These are phyloP conservation scores for Trypoxylus dichotomus DNA, from an alignment of 1,140 invertebrate species.

Conservation along the genomic window DNA sequence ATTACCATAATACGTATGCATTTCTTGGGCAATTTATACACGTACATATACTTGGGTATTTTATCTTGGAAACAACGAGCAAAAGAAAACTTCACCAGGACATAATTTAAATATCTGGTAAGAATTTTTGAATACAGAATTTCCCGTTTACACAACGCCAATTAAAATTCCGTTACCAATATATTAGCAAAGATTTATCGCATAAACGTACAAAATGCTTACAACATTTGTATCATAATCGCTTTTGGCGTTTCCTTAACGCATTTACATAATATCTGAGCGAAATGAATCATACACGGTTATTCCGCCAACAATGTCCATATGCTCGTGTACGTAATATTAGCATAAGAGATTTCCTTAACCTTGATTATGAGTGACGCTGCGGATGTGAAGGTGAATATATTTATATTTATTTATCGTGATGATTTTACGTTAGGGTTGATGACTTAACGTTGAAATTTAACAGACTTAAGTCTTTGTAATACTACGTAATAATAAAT, in stretches of 20 bases:
- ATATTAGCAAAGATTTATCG: not conserved
- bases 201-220: too few relatives aligned
- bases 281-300: not conserved
- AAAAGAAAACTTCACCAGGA: too few relatives aligned
- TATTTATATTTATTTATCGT: too few relatives aligned
- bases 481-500: too few relatives aligned
- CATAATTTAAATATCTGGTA: too few relatives aligned
- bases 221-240: not conserved
- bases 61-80: too few relatives aligned
- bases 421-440: too few relatives aligned
- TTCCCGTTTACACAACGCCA: not conserved
- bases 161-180: not conserved
- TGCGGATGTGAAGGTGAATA: not conserved
- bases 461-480: too few relatives aligned
- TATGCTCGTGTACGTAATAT: not conserved
- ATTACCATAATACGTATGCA: too few relatives aligned
- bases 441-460: too few relatives aligned
- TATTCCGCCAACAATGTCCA: not conserved
- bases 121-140: not conserved
- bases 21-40: too few relatives aligned
- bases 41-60: too few relatives aligned
- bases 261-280: not conserved
- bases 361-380: not conserved
- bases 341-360: not conserved
- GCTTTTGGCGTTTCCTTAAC: not conserved